Percentiles rank a stretch among this genome's conserved stretches.
Conservation (phyloP, 2,888 invertebrate genomes). For the Eucera pruinosa region DNA sequence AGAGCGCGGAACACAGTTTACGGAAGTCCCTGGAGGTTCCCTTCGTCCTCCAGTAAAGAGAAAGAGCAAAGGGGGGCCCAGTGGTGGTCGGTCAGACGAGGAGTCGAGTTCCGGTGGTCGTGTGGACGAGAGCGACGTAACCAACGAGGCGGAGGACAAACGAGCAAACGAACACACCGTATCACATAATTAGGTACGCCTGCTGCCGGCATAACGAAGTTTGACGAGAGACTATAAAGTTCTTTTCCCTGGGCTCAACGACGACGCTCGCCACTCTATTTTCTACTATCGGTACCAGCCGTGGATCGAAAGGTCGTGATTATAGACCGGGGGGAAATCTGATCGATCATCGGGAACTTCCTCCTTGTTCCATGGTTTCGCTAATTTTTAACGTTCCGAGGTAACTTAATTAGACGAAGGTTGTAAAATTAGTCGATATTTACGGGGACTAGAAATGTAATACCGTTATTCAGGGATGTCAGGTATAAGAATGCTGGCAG, state of each 20-base stretch:
- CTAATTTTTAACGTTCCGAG: too few species aligned
- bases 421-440: slow-evolving; percentile 3
- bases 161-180: slow-evolving; percentile 73
- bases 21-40: slow-evolving; percentile 65
- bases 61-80: slow-evolving; percentile 23
- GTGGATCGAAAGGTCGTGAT: background rate
- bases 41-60: slow-evolving; percentile 32
- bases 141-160: slow-evolving; percentile 73
- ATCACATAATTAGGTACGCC: slow-evolving; percentile 76
- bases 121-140: slow-evolving; percentile 29
- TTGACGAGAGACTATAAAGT: slow-evolving; percentile 59
- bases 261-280: slow-evolving; percentile 14
- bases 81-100: background rate
- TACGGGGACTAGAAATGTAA: background rate
- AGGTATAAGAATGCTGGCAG: too few species aligned
- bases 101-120: slow-evolving; percentile 50
- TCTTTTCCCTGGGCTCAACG: slow-evolving; percentile 2
- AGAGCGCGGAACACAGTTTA: slow-evolving; percentile 64
- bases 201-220: slow-evolving; percentile 70
- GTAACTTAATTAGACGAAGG: background rate
- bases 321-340: background rate
- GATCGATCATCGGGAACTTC: background rate
- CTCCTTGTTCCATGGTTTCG: background rate
- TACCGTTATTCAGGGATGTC: background rate
- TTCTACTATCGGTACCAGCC: background rate